These are phyloP conservation scores for Dasyurus viverrinus DNA, from an alignment of 2,113 vertebrate genomes.

Conservation along the genomic window DNA sequence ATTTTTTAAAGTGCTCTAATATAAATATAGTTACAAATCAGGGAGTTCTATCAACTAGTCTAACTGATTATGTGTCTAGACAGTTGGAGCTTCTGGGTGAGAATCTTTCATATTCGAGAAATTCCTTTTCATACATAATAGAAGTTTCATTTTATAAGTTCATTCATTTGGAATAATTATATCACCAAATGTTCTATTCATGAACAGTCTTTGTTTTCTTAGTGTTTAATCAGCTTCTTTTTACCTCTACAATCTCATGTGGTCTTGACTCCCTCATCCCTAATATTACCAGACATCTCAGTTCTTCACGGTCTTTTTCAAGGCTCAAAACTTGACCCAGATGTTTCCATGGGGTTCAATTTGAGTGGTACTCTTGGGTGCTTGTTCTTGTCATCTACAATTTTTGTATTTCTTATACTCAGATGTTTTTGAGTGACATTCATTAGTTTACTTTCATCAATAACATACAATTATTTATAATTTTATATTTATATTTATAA, in stretches of 20 bases:
- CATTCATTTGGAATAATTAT: slow-evolving; percentile 14
- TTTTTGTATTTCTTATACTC: neutral
- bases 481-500: too few relatives aligned
- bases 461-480: slow-evolving; percentile 17
- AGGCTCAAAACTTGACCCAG: neutral
- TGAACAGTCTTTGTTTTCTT: neutral
- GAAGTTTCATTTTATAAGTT: neutral
- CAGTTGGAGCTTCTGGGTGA: too few relatives aligned
- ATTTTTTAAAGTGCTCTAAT: neutral
- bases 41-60: neutral
- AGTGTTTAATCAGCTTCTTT: neutral
- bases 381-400: neutral
- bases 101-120: neutral
- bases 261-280: neutral
- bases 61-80: neutral
- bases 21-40: neutral
- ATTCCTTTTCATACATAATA: neutral
- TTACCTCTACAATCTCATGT: neutral
- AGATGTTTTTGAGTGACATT: slow-evolving; percentile 17
- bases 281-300: neutral
- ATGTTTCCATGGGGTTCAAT: slow-evolving; percentile 32
- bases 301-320: neutral
- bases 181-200: neutral
- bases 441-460: slow-evolving; percentile 14
- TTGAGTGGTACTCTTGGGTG: neutral